These are phyloP conservation scores for Alentia gelatinosa DNA, from an alignment of 2,888 invertebrate genomes.

Conservation along the genomic window DNA sequence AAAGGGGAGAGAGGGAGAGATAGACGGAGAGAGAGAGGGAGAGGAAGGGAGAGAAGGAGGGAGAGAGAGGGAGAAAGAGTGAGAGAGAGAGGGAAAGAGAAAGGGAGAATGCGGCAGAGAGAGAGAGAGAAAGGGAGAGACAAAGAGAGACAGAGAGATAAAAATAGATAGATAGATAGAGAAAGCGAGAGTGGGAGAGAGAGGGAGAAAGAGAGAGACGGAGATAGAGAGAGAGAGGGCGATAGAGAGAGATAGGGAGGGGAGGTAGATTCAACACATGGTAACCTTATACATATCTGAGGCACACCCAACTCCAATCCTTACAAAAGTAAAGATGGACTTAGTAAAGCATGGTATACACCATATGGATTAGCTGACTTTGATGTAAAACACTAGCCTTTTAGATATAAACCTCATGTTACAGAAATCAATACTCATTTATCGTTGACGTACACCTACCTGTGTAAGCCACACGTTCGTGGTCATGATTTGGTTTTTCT, in stretches of 20 bases:
- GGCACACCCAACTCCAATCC: background rate
- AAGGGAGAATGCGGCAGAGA: background rate
- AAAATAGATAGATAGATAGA: no score
- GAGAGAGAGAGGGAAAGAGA: background rate
- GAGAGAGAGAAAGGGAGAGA: no score
- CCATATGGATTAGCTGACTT: background rate
- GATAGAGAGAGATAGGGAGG: background rate
- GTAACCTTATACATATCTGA: background rate
- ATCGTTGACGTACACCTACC: background rate
- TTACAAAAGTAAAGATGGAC: background rate
- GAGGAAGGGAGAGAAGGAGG: background rate
- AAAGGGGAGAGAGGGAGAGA: background rate
- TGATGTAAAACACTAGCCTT: background rate
- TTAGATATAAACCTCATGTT: background rate
- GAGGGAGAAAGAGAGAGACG: background rate
- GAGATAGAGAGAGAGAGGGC: background rate
- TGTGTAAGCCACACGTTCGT: slow-evolving; percentile 81
- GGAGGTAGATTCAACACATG: background rate
- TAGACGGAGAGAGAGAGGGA: background rate
- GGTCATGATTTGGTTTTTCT: slow-evolving; percentile 98
- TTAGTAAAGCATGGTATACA: background rate
- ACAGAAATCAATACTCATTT: background rate
- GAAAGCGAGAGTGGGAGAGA: no score
- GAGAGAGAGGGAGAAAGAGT: no score
- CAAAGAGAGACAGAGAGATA: no score